Conservation (phyloP, 1,140 invertebrate genomes). For the Linepithema humile region DNA sequence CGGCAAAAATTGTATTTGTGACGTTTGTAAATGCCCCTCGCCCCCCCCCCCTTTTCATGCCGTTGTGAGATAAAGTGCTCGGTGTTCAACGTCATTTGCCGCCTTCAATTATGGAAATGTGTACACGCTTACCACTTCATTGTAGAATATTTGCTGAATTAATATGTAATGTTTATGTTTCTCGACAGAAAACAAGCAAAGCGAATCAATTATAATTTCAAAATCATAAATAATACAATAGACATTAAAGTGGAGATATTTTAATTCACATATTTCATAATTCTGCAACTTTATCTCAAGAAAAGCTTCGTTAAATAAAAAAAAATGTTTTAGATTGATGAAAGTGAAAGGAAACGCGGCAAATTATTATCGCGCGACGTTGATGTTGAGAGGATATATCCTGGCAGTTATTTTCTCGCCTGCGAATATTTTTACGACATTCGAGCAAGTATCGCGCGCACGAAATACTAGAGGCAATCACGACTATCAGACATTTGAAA, state of each 20-base stretch:
- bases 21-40: slow-evolving; percentile 7
- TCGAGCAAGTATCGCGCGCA: slow-evolving; percentile 43
- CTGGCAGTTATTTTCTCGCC: not conserved
- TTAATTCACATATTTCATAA: not conserved
- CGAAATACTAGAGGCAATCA: slow-evolving; percentile 66
- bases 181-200: not conserved
- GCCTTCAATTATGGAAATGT: not conserved
- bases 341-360: not conserved
- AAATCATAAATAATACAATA: no score
- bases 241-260: not conserved
- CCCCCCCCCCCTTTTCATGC: not conserved
- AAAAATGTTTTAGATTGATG: not conserved
- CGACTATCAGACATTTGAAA: slow-evolving; percentile 70
- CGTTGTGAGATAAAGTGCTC: not conserved
- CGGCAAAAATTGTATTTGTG: slow-evolving; percentile 10
- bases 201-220: no score
- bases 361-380: not conserved
- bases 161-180: not conserved
- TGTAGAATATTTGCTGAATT: not conserved
- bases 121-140: not conserved
- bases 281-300: not conserved
- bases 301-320: not conserved
- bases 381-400: not conserved
- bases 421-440: slow-evolving; percentile 68
- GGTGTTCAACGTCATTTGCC: not conserved